A percentile compares a stretch with the other conserved stretches of the same genome.
These are phyloP conservation scores for Pristionchus exspectatus DNA, from an alignment of 2,888 invertebrate genomes.

Conservation along the genomic window DNA sequence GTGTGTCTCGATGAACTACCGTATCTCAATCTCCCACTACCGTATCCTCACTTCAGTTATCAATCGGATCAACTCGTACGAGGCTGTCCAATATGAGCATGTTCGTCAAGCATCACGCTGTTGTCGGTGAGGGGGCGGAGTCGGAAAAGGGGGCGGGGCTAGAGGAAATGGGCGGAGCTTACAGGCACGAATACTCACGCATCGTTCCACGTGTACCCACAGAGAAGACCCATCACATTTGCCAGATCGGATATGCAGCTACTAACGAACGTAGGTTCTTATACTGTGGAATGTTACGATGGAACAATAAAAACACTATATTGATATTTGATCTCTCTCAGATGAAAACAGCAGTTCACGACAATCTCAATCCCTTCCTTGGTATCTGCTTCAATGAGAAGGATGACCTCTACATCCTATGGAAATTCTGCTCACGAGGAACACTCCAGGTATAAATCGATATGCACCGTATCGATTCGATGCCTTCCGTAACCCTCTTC, in stretches of 20 bases:
- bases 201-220: slow-evolving; percentile 76
- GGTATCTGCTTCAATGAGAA: slow-evolving; percentile 82
- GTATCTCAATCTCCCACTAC: not conserved
- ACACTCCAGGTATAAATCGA: slow-evolving; percentile 65
- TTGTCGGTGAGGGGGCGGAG: slow-evolving; percentile 66
- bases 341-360: slow-evolving; percentile 93
- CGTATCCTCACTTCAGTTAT: slow-evolving; percentile 62
- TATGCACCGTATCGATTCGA: not conserved
- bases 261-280: slow-evolving; percentile 59
- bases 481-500: slow-evolving; percentile 12
- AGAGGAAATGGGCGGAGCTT: not conserved
- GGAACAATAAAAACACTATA: not conserved
- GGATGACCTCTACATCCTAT: slow-evolving; percentile 75
- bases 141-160: not conserved
- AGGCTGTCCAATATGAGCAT: slow-evolving; percentile 76
- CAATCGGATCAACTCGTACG: slow-evolving; percentile 74
- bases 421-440: slow-evolving; percentile 78
- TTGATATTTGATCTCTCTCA: slow-evolving; percentile 63
- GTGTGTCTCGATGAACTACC: not conserved
- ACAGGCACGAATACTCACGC: slow-evolving; percentile 74
- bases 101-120: slow-evolving; percentile 77
- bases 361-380: slow-evolving; percentile 97
- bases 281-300: slow-evolving; percentile 45
- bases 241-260: slow-evolving; percentile 71
- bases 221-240: slow-evolving; percentile 74